Base-by-base conservation (phyloP, 2,888 invertebrate species). In the Copidosoma aretas region DNA sequence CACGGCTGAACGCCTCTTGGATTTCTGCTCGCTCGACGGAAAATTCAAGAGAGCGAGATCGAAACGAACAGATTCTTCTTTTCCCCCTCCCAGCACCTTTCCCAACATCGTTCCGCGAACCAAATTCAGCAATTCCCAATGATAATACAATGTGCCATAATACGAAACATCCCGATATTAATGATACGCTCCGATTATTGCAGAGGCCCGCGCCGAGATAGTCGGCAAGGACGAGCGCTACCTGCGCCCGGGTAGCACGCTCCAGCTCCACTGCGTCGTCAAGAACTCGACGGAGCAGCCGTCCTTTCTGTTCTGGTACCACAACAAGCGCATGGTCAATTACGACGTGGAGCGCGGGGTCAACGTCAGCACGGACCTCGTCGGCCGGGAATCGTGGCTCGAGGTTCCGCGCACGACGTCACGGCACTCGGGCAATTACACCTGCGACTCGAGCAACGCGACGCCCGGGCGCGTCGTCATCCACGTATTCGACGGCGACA, bases 241-340 rank as follows among this genome's bases (percentile, higher is more conserved):
- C 83, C 88, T 95, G 75, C 93, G 94, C 79, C 93, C 93, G 17
- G 95, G 95, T 51, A 94, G 94, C 58, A 91, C 92, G 58, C 85
- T 95, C 69, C 70, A 72, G 57, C 87, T 95, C 61, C 92, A 93
- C 76, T 95, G 95, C 79, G 90, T 90, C 61, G 91, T 95, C 39
- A 88, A 92, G 52, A 93, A 93, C 79, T 93, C 93, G 64, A 94
- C 94, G 0, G 93, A 94, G 81, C 90, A 90, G 43, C 93, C 94
- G 10, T 90, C 91, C 61, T 94, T 92, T 82, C 90, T 94, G 62
- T 76, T 85, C 84, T 90, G 90, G 90, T 94, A 93, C 83, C 92
- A 93, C 86, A 94, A 94, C 85, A 91, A 92, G 81, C 90, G 93
- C 75, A 94, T 95, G 94, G 94, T 95, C 82, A 95, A 95, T 88